Evolutionary conservation across 2,888 invertebrate species (phyloP).

Genomic region (Hoplodrina ambigua): DNA sequence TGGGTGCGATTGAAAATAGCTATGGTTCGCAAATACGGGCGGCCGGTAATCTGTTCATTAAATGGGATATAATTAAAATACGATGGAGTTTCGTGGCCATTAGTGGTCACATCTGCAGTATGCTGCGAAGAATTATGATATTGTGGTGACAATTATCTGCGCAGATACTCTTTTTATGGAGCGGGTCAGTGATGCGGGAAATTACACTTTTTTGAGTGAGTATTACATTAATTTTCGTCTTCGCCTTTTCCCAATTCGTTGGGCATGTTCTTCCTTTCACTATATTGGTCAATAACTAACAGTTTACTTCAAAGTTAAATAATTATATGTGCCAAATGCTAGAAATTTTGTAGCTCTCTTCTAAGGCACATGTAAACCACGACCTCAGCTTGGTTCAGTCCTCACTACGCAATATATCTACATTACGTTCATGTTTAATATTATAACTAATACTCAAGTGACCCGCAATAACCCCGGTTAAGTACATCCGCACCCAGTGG

Average conservation of each 20-base stretch:
- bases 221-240: too few species aligned
- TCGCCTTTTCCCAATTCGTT: too few species aligned
- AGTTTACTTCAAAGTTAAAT: too few species aligned
- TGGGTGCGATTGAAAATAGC: constrained; percentile 34
- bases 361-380: too few species aligned
- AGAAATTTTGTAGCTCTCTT: too few species aligned
- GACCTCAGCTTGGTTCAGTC: not conserved
- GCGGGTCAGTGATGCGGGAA: constrained; percentile 3
- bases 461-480: constrained; percentile 14
- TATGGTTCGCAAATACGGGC: constrained; percentile 26
- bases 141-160: constrained; percentile 41
- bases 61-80: constrained; percentile 53
- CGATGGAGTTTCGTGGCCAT: constrained; percentile 48
- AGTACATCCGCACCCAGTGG: constrained; percentile 13
- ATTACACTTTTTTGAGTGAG: not conserved
- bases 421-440: not conserved
- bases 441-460: constrained; percentile 6
- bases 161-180: constrained; percentile 21
- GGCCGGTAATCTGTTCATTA: constrained; percentile 50
- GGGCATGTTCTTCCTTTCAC: too few species aligned
- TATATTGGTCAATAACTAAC: too few species aligned
- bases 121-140: constrained; percentile 52
- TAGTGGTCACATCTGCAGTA: constrained; percentile 54
- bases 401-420: too few species aligned
- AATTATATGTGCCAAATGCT: too few species aligned